Evolutionary conservation across 2,113 vertebrate genomes (phyloP).

Genomic region (Anoura caudifer): DNA sequence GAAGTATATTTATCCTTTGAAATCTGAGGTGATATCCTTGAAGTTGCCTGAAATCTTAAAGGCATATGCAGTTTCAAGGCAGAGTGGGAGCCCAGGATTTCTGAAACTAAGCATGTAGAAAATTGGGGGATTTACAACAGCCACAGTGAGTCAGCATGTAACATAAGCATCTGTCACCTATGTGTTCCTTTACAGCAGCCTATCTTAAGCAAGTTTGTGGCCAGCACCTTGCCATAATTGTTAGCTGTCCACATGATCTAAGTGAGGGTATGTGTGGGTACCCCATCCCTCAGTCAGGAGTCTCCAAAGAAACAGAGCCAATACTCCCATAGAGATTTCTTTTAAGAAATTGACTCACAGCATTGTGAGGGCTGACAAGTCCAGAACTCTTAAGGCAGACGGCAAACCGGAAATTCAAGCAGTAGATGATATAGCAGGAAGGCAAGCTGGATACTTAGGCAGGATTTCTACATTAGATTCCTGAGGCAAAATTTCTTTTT

Average conservation of each 20-base stretch:
- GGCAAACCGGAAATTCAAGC: background rate
- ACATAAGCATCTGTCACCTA: background rate
- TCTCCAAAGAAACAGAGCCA: background rate
- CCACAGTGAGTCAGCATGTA: background rate
- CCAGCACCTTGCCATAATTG: background rate
- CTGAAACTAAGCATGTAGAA: background rate
- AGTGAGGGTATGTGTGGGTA: background rate
- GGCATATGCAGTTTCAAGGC: background rate
- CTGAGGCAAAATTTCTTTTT: background rate
- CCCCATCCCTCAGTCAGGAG: background rate
- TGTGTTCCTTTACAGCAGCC: background rate
- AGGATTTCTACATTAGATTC: background rate
- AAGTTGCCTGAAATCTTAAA: conserved; percentile 19
- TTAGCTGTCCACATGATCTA: background rate
- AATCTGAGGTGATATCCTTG: background rate
- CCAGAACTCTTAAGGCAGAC: background rate
- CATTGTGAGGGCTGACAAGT: background rate
- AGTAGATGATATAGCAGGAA: background rate
- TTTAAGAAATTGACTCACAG: background rate
- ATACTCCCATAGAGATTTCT: background rate
- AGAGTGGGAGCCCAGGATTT: background rate
- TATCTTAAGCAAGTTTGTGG: background rate
- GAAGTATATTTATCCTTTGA: background rate
- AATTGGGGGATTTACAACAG: background rate
- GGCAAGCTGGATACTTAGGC: background rate